Evolutionary conservation across 2,888 invertebrate genomes (phyloP).

Genomic region (Gnatocerus cornutus): DNA sequence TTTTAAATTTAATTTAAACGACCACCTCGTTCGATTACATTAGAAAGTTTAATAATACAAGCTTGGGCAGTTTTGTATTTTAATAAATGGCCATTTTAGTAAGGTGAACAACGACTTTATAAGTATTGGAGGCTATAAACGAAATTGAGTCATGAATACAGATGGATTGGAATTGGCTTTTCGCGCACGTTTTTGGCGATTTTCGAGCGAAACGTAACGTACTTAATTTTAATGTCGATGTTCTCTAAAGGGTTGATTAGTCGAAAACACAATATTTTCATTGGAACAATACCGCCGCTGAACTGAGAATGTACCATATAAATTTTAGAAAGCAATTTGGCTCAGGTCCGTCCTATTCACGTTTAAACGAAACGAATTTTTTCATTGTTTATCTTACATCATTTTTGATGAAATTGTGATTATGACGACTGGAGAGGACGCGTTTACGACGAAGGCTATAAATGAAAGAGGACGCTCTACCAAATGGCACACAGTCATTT

Average conservation of each 20-base stretch:
- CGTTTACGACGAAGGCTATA: not conserved
- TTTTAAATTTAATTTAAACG: constrained; percentile 41
- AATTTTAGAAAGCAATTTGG: constrained; percentile 22
- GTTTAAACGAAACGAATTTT: constrained; percentile 24
- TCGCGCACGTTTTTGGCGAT: not conserved
- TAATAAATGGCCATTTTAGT: constrained; percentile 20
- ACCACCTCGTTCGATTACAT: constrained; percentile 12
- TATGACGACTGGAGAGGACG: constrained; percentile 9
- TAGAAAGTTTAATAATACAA: constrained; percentile 20
- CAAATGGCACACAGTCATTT: constrained; percentile 1
- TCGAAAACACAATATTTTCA: too few species aligned
- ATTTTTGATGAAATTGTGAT: constrained; percentile 11
- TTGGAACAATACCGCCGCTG: constrained; percentile 1
- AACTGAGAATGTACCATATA: constrained; percentile 2
- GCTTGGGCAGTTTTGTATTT: not conserved
- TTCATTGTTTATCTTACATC: constrained; percentile 26
- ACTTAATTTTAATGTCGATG: not conserved
- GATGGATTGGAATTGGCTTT: constrained; percentile 2
- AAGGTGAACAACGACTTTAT: too few species aligned
- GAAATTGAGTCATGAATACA: constrained; percentile 23
- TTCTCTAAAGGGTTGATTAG: too few species aligned
- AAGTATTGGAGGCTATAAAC: too few species aligned
- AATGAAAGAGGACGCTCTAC: not conserved
- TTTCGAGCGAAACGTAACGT: not conserved
- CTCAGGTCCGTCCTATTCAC: constrained; percentile 6